phyloP scores from a whole-genome alignment of 2,113 vertebrate species.

The Blennius ocellaris region DNA sequence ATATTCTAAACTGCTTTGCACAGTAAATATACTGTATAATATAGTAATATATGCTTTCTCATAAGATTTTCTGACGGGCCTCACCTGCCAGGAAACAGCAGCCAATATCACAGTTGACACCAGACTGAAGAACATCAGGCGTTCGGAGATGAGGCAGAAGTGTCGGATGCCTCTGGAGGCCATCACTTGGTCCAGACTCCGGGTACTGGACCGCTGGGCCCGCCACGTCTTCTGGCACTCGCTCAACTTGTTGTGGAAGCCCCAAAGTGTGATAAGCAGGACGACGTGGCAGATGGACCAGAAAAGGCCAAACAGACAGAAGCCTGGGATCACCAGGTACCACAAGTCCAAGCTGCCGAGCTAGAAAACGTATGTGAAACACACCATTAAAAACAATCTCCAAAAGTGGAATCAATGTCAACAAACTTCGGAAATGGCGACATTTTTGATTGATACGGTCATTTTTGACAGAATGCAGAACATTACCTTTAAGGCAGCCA shows the following conservation, averaged over 20 bases:
- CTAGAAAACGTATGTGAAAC: constrained; percentile 33
- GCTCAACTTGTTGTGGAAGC: constrained; percentile 95
- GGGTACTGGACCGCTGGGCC: constrained; percentile 86
- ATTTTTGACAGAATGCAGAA: constrained; percentile 5
- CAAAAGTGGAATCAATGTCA: neutral
- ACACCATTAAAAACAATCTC: neutral
- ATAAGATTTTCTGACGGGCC: constrained; percentile 10
- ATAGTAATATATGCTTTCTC: too few species aligned
- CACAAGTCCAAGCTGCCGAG: constrained; percentile 89
- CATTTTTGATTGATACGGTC: neutral
- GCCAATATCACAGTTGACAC: constrained; percentile 91
- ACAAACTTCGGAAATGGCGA: neutral
- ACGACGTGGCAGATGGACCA: constrained; percentile 96
- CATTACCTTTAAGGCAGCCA: constrained; percentile 90
- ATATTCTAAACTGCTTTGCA: too few species aligned
- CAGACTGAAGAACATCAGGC: constrained; percentile 93
- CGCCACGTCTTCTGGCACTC: constrained; percentile 93
- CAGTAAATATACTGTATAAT: too few species aligned
- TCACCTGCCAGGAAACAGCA: constrained; percentile 97
- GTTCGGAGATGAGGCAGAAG: constrained; percentile 98
- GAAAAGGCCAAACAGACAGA: constrained; percentile 95
- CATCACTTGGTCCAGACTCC: constrained; percentile 94
- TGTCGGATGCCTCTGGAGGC: constrained; percentile 98
- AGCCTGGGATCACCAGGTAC: constrained; percentile 98
- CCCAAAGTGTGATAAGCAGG: constrained; percentile 96